A percentile compares a stretch with the other conserved stretches of the same genome.
Conservation (phyloP, 2,797 vertebrate genomes). For the Pelodytes ibericus region DNA sequence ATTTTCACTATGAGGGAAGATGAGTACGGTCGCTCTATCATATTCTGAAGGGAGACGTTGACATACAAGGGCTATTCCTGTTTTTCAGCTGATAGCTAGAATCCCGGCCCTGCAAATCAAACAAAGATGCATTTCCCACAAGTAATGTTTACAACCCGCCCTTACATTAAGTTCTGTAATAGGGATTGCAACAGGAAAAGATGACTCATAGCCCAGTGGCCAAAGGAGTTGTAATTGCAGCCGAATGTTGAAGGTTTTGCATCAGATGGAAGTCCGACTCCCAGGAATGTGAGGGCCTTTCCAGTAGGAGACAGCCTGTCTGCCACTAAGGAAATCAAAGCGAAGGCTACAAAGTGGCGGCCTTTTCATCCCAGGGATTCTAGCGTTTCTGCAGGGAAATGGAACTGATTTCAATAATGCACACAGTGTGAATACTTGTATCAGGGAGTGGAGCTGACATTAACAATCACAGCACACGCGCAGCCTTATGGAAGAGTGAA, state of each 20-base stretch:
- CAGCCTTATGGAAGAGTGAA: neutral
- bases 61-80: too few species aligned
- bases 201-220: slow-evolving; percentile 26
- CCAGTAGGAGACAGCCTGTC: slow-evolving; percentile 41
- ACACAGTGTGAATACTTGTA: slow-evolving; percentile 26
- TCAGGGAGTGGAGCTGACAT: slow-evolving; percentile 3
- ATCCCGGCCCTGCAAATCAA: neutral
- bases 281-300: slow-evolving; percentile 29
- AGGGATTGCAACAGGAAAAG: slow-evolving; percentile 1
- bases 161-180: neutral
- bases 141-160: neutral
- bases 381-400: slow-evolving; percentile 24
- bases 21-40: too few species aligned
- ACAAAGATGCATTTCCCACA: neutral
- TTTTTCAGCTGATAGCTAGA: neutral
- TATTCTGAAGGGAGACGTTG: too few species aligned
- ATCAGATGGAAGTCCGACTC: slow-evolving; percentile 33
- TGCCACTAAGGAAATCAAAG: slow-evolving; percentile 40
- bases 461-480: neutral
- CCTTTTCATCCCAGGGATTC: slow-evolving; percentile 26
- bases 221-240: slow-evolving; percentile 34
- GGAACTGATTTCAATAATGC: slow-evolving; percentile 31
- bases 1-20: too few species aligned
- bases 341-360: slow-evolving; percentile 15
- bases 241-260: slow-evolving; percentile 22